Evolutionary conservation across 2,888 invertebrate species (phyloP).

Genomic region (Tanytarsus gracilentus): DNA sequence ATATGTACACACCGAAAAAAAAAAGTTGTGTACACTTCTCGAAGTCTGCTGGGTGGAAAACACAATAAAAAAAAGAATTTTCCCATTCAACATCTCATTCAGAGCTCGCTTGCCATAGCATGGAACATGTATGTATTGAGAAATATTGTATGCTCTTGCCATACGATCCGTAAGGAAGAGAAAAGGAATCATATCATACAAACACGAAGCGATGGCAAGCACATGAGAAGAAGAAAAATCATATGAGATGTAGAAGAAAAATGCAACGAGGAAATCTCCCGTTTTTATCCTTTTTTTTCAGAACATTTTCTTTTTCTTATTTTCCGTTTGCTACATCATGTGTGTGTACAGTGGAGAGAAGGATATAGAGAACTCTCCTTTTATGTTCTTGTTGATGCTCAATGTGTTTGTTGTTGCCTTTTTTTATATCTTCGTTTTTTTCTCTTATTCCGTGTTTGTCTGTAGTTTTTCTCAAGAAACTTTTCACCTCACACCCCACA

Average conservation of each 20-base stretch:
- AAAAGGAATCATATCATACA: slow-evolving; percentile 15
- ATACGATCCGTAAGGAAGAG: slow-evolving; percentile 13
- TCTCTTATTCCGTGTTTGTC: slow-evolving; percentile 25
- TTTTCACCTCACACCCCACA: no score
- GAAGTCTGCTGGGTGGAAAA: slow-evolving; percentile 2
- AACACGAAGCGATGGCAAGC: slow-evolving; percentile 2
- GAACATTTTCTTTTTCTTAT: not conserved
- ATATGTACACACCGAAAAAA: slow-evolving; percentile 17
- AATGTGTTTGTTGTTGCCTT: slow-evolving; percentile 7
- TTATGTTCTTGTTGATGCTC: slow-evolving; percentile 21
- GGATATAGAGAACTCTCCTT: slow-evolving; percentile 15
- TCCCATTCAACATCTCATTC: slow-evolving; percentile 19
- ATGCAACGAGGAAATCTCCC: slow-evolving; percentile 27
- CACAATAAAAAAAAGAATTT: slow-evolving; percentile 18
- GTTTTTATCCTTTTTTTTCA: not conserved
- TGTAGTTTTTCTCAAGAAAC: slow-evolving; percentile 18
- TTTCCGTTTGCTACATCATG: slow-evolving; percentile 16
- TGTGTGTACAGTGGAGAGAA: no score
- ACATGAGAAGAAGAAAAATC: slow-evolving; percentile 2
- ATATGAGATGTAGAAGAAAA: slow-evolving; percentile 15
- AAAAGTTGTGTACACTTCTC: slow-evolving; percentile 18
- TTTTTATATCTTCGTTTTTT: slow-evolving; percentile 17
- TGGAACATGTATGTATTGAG: slow-evolving; percentile 22
- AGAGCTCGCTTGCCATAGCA: no score
- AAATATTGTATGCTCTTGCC: not conserved